Base-by-base conservation (phyloP, 2,888 invertebrate species). In the Xestia ashworthii region DNA sequence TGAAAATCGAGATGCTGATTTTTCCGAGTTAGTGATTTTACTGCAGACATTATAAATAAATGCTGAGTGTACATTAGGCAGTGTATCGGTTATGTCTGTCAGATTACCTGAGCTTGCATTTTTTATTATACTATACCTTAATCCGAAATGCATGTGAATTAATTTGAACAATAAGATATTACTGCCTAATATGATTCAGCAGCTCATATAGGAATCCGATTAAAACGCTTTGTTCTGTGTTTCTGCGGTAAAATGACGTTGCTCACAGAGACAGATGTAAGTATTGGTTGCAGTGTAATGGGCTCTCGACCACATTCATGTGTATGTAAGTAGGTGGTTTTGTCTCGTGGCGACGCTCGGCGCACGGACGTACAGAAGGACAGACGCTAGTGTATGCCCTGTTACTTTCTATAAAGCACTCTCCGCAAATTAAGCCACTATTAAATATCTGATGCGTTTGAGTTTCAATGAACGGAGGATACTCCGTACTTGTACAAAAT, bases 401-500 rank as follows among this genome's bases (percentile, higher is more conserved):
- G 90, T 87, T 89, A 88, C 85, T 85, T 89, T 88, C 86, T 88
- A 83, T 79, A 82, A 88, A 90, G 87, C 90, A 91, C 89, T 88
- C 84, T 88, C 87, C 87, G 88, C 88, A 87, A 87, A 86, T 86
- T 90, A 88, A 85, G 89, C 92, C 93, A 93, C 92, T 91, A 93
- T 92, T 87, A 80, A 93, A 87, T 89, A 92, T 92, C 92, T 92
- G 93, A 92, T 88, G 91, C 91, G 92, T 94, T 94, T 93, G 90
- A 90, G 94, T 95, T 94, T 92, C 93, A 93, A 91, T 90, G 90
- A 89, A 86, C 93, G 94, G 95, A 92, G 92, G 86, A 90, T 91
- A 94, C 92, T 95, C 95, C 93, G 94, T 92, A 94, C 94, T 95
- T 96, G 95, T 96, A 96, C 95, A 96, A 95, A 96, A 92, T 91